Conservation (phyloP, 2,113 vertebrate genomes). For the Barbus barbus region DNA sequence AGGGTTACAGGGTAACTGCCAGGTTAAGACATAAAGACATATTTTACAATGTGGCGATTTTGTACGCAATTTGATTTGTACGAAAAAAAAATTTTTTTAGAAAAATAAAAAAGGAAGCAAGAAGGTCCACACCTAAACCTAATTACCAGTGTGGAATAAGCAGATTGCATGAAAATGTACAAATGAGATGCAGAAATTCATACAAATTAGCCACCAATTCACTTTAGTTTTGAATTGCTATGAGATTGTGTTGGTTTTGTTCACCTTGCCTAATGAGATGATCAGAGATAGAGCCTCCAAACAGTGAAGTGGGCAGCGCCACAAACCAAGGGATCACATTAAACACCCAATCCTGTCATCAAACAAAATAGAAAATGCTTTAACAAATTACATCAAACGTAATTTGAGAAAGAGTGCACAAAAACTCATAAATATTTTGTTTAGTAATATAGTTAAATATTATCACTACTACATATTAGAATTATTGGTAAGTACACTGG, state of each 20-base stretch:
- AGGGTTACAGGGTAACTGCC: no score
- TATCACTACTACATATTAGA: neutral
- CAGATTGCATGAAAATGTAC: neutral
- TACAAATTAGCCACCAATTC: neutral
- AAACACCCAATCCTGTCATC: slow-evolving; percentile 85
- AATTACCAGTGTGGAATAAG: neutral
- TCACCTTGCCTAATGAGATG: slow-evolving; percentile 82
- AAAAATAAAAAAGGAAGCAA: neutral
- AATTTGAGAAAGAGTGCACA: no score
- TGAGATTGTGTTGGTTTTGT: neutral
- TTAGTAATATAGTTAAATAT: neutral
- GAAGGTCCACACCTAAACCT: neutral
- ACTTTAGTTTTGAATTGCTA: neutral
- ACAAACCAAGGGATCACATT: slow-evolving; percentile 89
- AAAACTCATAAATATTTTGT: neutral
- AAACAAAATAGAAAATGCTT: neutral
- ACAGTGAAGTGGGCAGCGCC: slow-evolving; percentile 78
- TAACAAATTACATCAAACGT: neutral
- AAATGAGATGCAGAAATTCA: neutral
- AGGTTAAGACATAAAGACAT: no score
- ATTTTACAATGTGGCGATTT: no score
- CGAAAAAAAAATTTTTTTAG: no score
- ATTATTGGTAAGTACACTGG: neutral
- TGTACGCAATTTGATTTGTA: no score
- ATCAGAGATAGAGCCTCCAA: slow-evolving; percentile 83